Conservation (phyloP, 2,113 vertebrate genomes). For the Ptilonorhynchus violaceus region DNA sequence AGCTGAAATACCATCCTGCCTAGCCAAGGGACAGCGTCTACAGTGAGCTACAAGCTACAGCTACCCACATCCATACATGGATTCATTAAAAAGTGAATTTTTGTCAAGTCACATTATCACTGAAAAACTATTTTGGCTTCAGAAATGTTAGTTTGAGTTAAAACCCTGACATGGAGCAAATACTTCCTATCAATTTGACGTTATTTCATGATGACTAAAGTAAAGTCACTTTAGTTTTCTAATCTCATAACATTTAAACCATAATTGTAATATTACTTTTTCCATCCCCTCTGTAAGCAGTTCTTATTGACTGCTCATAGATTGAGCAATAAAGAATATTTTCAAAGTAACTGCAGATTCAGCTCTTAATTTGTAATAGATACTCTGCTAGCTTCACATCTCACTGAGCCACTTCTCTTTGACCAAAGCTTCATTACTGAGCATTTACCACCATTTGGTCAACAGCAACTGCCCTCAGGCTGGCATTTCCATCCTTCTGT, state of each 20-base stretch:
- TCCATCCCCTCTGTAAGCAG: background rate
- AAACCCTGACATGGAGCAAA: background rate
- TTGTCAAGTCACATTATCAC: background rate
- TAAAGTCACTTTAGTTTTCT: background rate
- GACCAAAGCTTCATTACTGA: background rate
- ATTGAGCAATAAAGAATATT: background rate
- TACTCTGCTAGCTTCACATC: background rate
- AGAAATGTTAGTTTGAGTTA: background rate
- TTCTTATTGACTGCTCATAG: background rate
- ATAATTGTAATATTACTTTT: background rate
- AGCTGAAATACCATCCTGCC: background rate
- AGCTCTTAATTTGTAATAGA: background rate
- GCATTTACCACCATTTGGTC: background rate
- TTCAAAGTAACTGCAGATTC: background rate
- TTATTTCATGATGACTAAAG: background rate
- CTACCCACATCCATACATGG: background rate
- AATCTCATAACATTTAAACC: background rate
- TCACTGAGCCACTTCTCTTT: background rate
- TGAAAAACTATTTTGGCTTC: background rate
- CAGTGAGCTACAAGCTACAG: background rate
- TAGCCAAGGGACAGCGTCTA: accelerated
- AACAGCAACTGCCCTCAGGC: background rate
- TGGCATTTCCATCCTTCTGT: background rate
- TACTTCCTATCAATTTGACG: background rate
- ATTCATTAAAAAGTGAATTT: background rate